Evolutionary conservation across 2,797 vertebrate genomes (phyloP), one percentile per base, ranked within the genome.

Genomic region (Catharus ustulatus): DNA sequence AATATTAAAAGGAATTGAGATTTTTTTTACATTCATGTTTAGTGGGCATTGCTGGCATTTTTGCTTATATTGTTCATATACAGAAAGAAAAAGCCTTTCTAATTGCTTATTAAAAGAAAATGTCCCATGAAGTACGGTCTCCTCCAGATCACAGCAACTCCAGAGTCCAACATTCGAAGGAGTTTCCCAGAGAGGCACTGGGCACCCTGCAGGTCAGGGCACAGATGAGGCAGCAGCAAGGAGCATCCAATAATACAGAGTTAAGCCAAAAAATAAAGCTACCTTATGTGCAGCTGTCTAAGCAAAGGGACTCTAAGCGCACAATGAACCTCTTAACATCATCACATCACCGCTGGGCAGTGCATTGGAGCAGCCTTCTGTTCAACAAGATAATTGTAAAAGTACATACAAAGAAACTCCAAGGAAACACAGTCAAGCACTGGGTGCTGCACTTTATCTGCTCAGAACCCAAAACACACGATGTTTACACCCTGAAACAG

Each of bases 1-100:
- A 82, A 83, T 83, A 94, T 93, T 92, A 61, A 84, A 96, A 87
- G 45, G 9, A 88, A 89, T 46, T 66, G 5, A 36, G 11, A 14
- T 36, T 5, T 20, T 2, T 11, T 49, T 8, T 22, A 79, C 81
- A 75, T 85, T 79, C 72, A 32, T 11, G 17, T 76, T 89, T 48
- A 51, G 51, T 4, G n/a, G 38, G 18, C 42, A 38, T 34, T 67
- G 48, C 51, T 79, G 15, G 67, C 64, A 67, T 87, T 81, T 95
- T 84, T 74, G 24, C 30, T 82, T 55, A 82, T 89, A 81, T 29
- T 72, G 55, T 38, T 95, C 68, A 29, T 57, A 59, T 61, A 24
- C 48, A 78, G 30, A 73, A 87, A 64, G 13, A 75, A 87, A 87
- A 68, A 40, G 51, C 38, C 9, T 42, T 62, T 75, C 17, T 67